Percentiles rank a stretch among this genome's conserved stretches.
phyloP scores from a whole-genome alignment of 2,888 invertebrate species.

The Synanthedon vespiformis region DNA sequence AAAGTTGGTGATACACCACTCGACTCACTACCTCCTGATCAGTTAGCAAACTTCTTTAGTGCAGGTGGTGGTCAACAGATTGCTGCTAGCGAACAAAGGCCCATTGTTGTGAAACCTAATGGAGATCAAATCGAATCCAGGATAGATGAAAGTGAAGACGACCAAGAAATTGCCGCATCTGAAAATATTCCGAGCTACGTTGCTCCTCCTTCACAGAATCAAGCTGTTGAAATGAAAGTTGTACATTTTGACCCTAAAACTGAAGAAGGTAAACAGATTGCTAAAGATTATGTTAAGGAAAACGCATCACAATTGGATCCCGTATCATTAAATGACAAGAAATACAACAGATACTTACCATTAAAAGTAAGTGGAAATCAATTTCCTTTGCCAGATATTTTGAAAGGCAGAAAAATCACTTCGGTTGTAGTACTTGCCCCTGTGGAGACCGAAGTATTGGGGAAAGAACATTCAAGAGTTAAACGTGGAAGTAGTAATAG shows the following conservation, averaged over 20 bases:
- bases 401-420: slow-evolving; percentile 81
- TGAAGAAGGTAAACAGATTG: slow-evolving; percentile 77
- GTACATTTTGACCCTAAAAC: slow-evolving; percentile 84
- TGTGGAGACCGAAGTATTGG: slow-evolving; percentile 77
- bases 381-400: slow-evolving; percentile 84
- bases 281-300: slow-evolving; percentile 77
- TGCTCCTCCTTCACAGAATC: slow-evolving; percentile 41
- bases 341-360: slow-evolving; percentile 86
- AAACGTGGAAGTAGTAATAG: slow-evolving; percentile 68
- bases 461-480: slow-evolving; percentile 53
- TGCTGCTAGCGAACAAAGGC: slow-evolving; percentile 76
- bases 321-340: slow-evolving; percentile 78
- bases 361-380: slow-evolving; percentile 87
- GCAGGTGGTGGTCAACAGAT: slow-evolving; percentile 84
- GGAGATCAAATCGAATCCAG: slow-evolving; percentile 69
- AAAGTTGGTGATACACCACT: slow-evolving; percentile 88
- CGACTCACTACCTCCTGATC: slow-evolving; percentile 86
- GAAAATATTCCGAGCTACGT: slow-evolving; percentile 56
- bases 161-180: slow-evolving; percentile 71
- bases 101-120: slow-evolving; percentile 74
- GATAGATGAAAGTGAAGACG: slow-evolving; percentile 55
- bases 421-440: slow-evolving; percentile 89
- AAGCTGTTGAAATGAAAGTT: slow-evolving; percentile 85
- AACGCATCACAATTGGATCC: slow-evolving; percentile 81
- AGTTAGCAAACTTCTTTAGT: slow-evolving; percentile 86